These are phyloP conservation scores for Sphenodon punctatus DNA, from an alignment of 2,797 vertebrate species.

Conservation along the genomic window DNA sequence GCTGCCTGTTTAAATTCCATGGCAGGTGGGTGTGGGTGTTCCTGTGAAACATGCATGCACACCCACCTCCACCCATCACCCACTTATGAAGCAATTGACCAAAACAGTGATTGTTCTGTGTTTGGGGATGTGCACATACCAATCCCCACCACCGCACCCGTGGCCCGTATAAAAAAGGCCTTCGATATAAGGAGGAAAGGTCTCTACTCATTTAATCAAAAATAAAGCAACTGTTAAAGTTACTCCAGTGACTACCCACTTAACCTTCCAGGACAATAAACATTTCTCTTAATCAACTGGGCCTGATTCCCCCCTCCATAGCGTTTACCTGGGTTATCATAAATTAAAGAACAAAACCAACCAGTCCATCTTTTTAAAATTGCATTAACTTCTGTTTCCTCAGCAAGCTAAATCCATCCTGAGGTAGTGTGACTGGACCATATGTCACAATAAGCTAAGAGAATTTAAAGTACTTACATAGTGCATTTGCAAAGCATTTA, in stretches of 20 bases:
- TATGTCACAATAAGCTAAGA: background rate
- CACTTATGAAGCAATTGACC: too few relatives aligned
- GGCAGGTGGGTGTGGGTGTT: too few relatives aligned
- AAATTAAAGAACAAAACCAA: slow-evolving; percentile 13
- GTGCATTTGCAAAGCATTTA: slow-evolving; percentile 24
- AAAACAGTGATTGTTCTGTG: too few relatives aligned
- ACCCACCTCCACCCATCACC: too few relatives aligned
- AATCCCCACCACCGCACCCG: too few relatives aligned
- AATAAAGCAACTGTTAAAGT: background rate
- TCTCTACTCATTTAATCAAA: background rate
- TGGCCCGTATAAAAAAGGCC: too few relatives aligned
- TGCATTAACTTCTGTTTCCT: background rate
- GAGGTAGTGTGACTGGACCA: background rate
- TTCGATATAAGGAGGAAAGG: background rate
- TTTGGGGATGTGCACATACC: too few relatives aligned
- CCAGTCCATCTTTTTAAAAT: slow-evolving; percentile 15
- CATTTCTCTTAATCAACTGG: background rate
- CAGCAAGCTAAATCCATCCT: background rate
- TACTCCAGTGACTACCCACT: background rate
- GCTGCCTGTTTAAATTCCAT: too few relatives aligned
- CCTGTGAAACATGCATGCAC: too few relatives aligned
- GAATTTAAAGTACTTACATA: background rate
- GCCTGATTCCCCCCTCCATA: background rate
- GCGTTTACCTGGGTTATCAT: background rate
- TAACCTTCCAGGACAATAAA: slow-evolving; percentile 23